These are phyloP conservation scores for Athene cunicularia DNA, from an alignment of 2,113 vertebrate species.

Conservation along the genomic window DNA sequence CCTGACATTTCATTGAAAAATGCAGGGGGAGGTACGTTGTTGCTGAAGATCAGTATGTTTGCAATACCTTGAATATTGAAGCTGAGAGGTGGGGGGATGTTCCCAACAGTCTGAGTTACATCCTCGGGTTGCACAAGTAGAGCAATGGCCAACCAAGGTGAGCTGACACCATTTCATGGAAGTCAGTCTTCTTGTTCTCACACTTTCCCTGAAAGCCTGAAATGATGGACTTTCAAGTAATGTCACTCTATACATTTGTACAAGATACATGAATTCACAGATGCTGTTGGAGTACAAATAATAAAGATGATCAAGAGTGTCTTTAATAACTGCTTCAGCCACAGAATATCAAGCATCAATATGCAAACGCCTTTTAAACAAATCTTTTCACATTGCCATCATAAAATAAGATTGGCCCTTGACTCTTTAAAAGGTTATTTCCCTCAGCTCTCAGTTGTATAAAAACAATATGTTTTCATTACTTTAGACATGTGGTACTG, in stretches of 20 bases:
- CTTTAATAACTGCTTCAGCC: background rate
- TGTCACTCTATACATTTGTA: background rate
- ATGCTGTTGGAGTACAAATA: background rate
- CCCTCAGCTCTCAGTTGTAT: background rate
- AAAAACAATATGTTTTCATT: slow-evolving; percentile 25
- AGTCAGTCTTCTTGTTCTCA: background rate
- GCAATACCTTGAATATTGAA: background rate
- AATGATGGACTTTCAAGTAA: background rate
- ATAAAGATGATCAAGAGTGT: background rate
- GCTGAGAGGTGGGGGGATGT: background rate
- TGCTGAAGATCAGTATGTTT: background rate
- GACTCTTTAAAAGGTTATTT: background rate
- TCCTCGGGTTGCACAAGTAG: background rate
- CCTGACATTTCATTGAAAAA: background rate
- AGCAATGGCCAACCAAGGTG: background rate
- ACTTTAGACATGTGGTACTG: background rate
- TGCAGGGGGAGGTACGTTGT: background rate
- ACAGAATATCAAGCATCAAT: background rate
- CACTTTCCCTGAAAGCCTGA: background rate
- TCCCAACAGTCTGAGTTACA: background rate
- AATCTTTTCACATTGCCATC: background rate
- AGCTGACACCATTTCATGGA: background rate
- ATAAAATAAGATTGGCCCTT: background rate
- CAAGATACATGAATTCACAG: background rate
- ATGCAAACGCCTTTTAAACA: background rate